A percentile compares a stretch with the other conserved stretches of the same genome.
Evolutionary conservation across 1,140 invertebrate species (phyloP).

Genomic region (Tribolium castaneum): DNA sequence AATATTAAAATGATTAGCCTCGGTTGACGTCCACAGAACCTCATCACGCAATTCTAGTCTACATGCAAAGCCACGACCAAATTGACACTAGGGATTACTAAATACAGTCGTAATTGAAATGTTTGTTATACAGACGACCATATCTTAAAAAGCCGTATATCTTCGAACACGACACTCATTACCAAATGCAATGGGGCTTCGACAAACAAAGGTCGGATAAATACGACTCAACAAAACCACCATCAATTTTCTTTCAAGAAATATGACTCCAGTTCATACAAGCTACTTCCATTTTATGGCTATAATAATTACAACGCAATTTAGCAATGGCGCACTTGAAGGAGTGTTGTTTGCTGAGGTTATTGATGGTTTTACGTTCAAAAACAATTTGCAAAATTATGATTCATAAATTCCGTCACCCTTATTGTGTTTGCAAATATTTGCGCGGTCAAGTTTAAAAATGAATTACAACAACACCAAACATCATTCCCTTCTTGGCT

Average conservation of each 20-base stretch:
- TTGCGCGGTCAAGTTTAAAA: not conserved
- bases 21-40: conserved; percentile 15
- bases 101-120: conserved; percentile 39
- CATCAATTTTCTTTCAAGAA: conserved; percentile 31
- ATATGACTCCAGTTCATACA: conserved; percentile 33
- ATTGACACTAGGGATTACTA: conserved; percentile 43
- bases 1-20: conserved; percentile 41
- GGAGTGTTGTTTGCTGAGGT: conserved; percentile 31
- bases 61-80: conserved; percentile 43
- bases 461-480: not conserved
- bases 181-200: conserved; percentile 32
- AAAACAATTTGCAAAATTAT: conserved; percentile 52
- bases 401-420: conserved; percentile 44
- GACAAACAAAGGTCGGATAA: conserved; percentile 41
- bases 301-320: conserved; percentile 36
- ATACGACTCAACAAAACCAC: not conserved
- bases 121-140: conserved; percentile 35
- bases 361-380: conserved; percentile 42
- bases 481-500: not conserved
- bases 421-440: conserved; percentile 15
- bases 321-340: conserved; percentile 4
- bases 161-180: conserved; percentile 36
- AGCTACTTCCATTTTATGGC: conserved; percentile 21
- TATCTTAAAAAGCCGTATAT: conserved; percentile 25
- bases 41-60: conserved; percentile 39